Evolutionary conservation across 2,888 invertebrate genomes (phyloP).

Genomic region (Tetragonula carbonaria): DNA sequence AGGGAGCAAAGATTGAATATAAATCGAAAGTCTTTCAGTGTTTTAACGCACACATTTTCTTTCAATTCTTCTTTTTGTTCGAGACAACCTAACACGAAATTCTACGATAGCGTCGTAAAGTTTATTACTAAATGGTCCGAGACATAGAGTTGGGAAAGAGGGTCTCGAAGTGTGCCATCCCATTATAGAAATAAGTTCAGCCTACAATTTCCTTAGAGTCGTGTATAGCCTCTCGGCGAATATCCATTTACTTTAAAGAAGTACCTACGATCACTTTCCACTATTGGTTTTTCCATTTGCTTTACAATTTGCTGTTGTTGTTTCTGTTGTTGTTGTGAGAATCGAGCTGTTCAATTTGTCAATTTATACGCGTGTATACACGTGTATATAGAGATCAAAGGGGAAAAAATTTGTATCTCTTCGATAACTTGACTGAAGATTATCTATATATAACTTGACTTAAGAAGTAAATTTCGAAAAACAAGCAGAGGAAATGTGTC

Average conservation of each 20-base stretch:
- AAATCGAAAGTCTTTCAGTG: not conserved
- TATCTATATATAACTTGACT: not conserved
- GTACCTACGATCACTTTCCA: not conserved
- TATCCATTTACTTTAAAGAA: constrained; percentile 1
- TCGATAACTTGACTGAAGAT: not conserved
- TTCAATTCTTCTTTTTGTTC: not conserved
- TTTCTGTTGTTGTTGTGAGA: not conserved
- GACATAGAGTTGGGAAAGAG: constrained; percentile 29
- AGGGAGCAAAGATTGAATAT: not conserved
- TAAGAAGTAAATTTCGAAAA: not conserved
- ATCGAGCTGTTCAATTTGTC: too few relatives aligned
- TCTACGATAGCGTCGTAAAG: constrained; percentile 21
- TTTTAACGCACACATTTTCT: not conserved
- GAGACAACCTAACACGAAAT: constrained; percentile 21
- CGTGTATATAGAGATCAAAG: not conserved
- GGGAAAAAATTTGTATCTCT: not conserved
- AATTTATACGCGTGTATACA: too few relatives aligned
- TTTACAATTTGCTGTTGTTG: not conserved
- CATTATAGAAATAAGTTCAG: constrained; percentile 35
- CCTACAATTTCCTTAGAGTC: constrained; percentile 26
- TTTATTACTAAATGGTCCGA: constrained; percentile 31
- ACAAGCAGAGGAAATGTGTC: too few relatives aligned
- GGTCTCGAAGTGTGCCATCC: constrained; percentile 24
- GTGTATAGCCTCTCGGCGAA: not conserved
- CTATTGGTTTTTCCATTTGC: not conserved